A percentile compares a stretch with the other conserved stretches of the same genome.
phyloP scores from a whole-genome alignment of 2,888 invertebrate species.

The Atherix ibis region DNA sequence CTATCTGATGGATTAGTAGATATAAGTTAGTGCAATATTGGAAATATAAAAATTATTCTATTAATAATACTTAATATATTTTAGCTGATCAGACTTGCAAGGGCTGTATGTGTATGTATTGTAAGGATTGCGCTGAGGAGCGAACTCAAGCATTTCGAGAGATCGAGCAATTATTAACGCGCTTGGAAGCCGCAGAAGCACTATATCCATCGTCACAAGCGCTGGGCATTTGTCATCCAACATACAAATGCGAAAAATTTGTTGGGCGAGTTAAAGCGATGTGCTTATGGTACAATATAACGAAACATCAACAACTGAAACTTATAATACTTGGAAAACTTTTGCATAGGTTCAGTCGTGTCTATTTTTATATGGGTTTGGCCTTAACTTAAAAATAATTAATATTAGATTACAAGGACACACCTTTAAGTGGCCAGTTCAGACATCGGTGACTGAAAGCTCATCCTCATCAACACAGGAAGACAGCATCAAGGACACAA shows the following conservation, averaged over 20 bases:
- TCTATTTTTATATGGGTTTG: too few relatives aligned
- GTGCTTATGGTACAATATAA: slow-evolving; percentile 85
- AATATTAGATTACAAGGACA: slow-evolving; percentile 28
- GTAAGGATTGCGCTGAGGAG: slow-evolving; percentile 49
- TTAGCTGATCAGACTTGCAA: too few relatives aligned
- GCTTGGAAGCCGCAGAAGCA: slow-evolving; percentile 60
- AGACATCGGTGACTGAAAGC: slow-evolving; percentile 24
- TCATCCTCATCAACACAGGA: slow-evolving; percentile 26
- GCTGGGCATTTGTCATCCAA: slow-evolving; percentile 56
- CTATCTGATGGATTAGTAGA: slow-evolving; percentile 17
- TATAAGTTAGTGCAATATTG: neutral
- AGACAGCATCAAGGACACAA: slow-evolving; percentile 15
- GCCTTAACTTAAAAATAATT: too few relatives aligned
- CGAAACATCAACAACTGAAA: slow-evolving; percentile 67
- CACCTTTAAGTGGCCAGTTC: slow-evolving; percentile 31
- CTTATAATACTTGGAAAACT: slow-evolving; percentile 57
- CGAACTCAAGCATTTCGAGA: slow-evolving; percentile 61
- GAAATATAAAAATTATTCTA: neutral
- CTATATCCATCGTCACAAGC: slow-evolving; percentile 73
- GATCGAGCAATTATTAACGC: slow-evolving; percentile 52
- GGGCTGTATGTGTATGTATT: slow-evolving; percentile 62
- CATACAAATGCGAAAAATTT: slow-evolving; percentile 32
- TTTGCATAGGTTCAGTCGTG: slow-evolving; percentile 35
- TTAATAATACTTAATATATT: too few relatives aligned
- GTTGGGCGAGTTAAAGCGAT: slow-evolving; percentile 45